Evolutionary conservation across 2,113 vertebrate genomes (phyloP).

Genomic region (Hyaena hyaena): DNA sequence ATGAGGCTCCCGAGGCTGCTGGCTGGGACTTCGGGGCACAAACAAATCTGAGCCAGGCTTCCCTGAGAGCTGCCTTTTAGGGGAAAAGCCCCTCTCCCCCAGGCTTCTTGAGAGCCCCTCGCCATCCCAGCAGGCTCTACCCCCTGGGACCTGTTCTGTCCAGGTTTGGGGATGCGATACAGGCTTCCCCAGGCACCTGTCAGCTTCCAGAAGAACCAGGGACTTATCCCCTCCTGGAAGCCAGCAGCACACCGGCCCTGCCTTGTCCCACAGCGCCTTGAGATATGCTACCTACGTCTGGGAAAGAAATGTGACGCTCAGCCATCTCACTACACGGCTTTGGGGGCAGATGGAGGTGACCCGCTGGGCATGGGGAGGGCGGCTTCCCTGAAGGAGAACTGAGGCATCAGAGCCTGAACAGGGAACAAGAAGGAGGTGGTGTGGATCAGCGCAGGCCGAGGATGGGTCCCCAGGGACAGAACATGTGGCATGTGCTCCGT

Average conservation of each 20-base stretch:
- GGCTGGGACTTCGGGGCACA: not conserved
- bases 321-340: not conserved
- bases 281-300: not conserved
- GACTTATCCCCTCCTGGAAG: not conserved
- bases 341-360: not conserved
- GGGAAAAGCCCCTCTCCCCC: not conserved
- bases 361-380: not conserved
- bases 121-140: not conserved
- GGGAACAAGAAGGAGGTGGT: not conserved
- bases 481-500: fast-evolving
- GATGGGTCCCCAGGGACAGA: not conserved
- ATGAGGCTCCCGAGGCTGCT: fast-evolving
- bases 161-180: not conserved
- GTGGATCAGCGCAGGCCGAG: not conserved
- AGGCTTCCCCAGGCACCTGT: not conserved
- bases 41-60: not conserved
- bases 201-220: not conserved
- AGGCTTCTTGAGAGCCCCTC: not conserved
- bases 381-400: not conserved
- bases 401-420: not conserved
- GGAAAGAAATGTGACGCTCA: not conserved
- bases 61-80: not conserved
- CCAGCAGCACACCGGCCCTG: not conserved
- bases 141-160: not conserved
- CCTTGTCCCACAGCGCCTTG: not conserved